A percentile compares a stretch with the other conserved stretches of the same genome.
phyloP scores from a whole-genome alignment of 2,888 invertebrate genomes.

The Pogonocherus hispidulus region DNA sequence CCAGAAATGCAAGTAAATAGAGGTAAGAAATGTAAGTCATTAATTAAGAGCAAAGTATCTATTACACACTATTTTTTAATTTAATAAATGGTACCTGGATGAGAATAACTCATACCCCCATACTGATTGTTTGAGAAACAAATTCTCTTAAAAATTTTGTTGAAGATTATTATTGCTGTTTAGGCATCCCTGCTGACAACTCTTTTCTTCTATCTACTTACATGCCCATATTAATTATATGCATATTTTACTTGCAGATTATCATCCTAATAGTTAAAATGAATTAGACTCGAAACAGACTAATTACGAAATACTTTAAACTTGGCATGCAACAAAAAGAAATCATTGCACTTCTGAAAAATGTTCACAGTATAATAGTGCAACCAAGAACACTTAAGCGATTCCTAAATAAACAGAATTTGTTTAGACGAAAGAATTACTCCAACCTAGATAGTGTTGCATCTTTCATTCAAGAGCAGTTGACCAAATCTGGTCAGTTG shows the following conservation, averaged over 20 bases:
- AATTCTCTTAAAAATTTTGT: too few species aligned
- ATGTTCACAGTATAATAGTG: slow-evolving; percentile 13
- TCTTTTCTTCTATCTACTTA: too few species aligned
- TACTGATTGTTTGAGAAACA: too few species aligned
- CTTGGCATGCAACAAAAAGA: slow-evolving; percentile 22
- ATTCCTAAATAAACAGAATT: slow-evolving; percentile 17
- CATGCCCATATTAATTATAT: neutral
- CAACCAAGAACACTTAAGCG: slow-evolving; percentile 28
- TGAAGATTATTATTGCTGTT: too few species aligned
- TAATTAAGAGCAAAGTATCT: too few species aligned
- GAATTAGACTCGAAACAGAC: slow-evolving; percentile 10
- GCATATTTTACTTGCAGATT: neutral
- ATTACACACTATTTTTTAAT: too few species aligned
- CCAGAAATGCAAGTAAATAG: too few species aligned
- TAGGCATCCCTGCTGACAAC: too few species aligned
- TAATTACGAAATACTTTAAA: slow-evolving; percentile 18
- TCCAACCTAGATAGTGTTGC: slow-evolving; percentile 4
- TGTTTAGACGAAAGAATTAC: slow-evolving; percentile 14
- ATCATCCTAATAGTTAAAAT: slow-evolving; percentile 1
- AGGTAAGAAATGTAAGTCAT: too few species aligned
- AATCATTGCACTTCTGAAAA: slow-evolving; percentile 19
- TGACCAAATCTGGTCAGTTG: slow-evolving; percentile 34
- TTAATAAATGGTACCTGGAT: too few species aligned
- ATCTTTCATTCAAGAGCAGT: slow-evolving; percentile 36
- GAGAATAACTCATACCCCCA: too few species aligned